phyloP scores from a whole-genome alignment of 2,888 invertebrate genomes.

The Vandiemenella viatica region DNA sequence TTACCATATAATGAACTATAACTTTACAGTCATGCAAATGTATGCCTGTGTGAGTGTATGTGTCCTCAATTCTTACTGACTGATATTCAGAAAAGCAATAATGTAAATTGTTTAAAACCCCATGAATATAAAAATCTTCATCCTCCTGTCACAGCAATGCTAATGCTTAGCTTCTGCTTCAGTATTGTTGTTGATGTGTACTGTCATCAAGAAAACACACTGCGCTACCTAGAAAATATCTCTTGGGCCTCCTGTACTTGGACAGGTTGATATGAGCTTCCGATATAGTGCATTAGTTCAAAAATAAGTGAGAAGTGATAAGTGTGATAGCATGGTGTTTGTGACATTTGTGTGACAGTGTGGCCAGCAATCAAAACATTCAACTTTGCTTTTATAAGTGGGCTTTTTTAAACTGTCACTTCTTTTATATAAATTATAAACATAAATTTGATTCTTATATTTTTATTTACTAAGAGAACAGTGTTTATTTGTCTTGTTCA shows the following conservation, averaged over 20 bases:
- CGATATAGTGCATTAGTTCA: slow-evolving; percentile 4
- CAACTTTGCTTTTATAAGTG: no score
- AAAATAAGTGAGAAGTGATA: no score
- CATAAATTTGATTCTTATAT: no score
- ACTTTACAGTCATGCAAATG: no score
- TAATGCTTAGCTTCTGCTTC: no score
- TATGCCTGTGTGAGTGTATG: slow-evolving; percentile 2
- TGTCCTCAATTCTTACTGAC: slow-evolving; percentile 13
- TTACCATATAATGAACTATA: not conserved
- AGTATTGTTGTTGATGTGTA: not conserved
- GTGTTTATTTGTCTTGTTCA: no score
- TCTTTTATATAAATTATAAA: no score
- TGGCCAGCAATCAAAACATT: no score
- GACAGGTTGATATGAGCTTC: slow-evolving; percentile 3
- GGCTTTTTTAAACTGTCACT: no score
- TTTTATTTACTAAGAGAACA: no score
- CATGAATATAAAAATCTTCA: not conserved
- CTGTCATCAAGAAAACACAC: not conserved
- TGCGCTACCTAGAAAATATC: not conserved
- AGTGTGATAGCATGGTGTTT: no score
- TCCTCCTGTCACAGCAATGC: not conserved
- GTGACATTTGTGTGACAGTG: no score
- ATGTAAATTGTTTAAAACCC: slow-evolving; percentile 7
- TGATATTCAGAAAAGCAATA: slow-evolving; percentile 17
- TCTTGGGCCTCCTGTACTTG: not conserved